A percentile compares a stretch with the other conserved stretches of the same genome.
phyloP scores from a whole-genome alignment of 2,113 vertebrate genomes.

The Syngnathus scovelli region DNA sequence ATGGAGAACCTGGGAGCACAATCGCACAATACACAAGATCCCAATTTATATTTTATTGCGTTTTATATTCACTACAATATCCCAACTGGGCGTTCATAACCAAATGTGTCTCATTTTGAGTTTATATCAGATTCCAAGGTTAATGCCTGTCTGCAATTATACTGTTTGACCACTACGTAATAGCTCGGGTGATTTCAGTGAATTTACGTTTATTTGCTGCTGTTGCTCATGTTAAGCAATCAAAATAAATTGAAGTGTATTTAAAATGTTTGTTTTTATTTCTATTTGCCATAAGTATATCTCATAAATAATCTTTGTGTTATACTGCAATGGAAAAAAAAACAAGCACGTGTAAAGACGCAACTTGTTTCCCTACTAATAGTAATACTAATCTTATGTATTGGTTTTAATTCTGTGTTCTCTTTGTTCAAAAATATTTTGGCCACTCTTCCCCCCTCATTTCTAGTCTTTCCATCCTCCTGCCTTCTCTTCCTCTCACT shows the following conservation, averaged over 20 bases:
- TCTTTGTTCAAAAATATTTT: background rate
- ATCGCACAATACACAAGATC: constrained; percentile 3
- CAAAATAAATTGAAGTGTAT: too few species aligned
- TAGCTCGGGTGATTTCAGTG: background rate
- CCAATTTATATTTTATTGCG: constrained; percentile 4
- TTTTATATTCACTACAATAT: constrained; percentile 4
- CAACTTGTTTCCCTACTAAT: background rate
- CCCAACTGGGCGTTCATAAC: background rate
- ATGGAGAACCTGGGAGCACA: constrained; percentile 8
- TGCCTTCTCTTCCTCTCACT: constrained; percentile 31
- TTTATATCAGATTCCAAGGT: constrained; percentile 5
- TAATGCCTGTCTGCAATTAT: background rate
- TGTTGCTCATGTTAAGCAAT: background rate
- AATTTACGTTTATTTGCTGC: background rate
- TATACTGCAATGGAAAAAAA: background rate
- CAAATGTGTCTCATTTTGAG: constrained; percentile 1
- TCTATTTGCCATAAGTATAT: background rate
- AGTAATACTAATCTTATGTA: background rate
- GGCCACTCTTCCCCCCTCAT: constrained; percentile 17
- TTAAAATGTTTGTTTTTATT: background rate
- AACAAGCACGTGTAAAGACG: background rate
- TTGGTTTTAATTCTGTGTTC: background rate
- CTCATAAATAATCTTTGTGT: background rate
- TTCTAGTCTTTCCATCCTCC: constrained; percentile 36
- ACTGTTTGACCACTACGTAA: background rate